Evolutionary conservation across 2,888 invertebrate genomes (phyloP).

Genomic region (Keiferia lycopersicella): DNA sequence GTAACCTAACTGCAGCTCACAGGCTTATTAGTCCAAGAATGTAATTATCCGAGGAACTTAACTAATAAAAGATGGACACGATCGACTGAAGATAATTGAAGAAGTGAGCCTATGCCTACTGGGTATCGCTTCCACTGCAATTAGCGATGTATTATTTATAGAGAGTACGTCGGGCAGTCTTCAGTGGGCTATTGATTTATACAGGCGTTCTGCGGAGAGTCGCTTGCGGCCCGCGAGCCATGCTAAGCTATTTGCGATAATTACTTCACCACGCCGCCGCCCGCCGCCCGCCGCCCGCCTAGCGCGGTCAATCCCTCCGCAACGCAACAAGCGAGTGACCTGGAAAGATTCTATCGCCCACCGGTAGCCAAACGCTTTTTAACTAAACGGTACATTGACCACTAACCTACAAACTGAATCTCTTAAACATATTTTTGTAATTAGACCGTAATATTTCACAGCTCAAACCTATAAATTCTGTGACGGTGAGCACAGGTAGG

Average conservation of each 20-base stretch:
- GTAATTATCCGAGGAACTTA: conserved; percentile 1
- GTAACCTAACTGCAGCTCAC: background rate
- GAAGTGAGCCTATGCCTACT: conserved; percentile 56
- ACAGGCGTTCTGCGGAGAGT: conserved; percentile 49
- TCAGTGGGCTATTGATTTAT: conserved; percentile 66
- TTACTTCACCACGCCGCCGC: conserved; percentile 49
- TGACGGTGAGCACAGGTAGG: conserved; percentile 4
- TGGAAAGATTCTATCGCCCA: conserved; percentile 33
- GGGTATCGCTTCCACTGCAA: conserved; percentile 58
- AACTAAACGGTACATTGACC: conserved; percentile 20
- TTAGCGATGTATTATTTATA: conserved; percentile 62
- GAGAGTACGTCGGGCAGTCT: conserved; percentile 45
- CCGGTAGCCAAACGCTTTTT: conserved; percentile 29
- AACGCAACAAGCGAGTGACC: conserved; percentile 37
- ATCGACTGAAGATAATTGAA: conserved; percentile 48
- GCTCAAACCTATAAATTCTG: background rate
- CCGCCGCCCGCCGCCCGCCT: conserved; percentile 36
- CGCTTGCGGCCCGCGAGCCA: conserved; percentile 45
- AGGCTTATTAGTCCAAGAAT: conserved; percentile 8
- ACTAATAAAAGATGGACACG: conserved; percentile 26
- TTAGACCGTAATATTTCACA: background rate
- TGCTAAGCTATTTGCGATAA: conserved; percentile 65
- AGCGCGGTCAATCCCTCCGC: conserved; percentile 47
- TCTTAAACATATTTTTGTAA: conserved; percentile 4
- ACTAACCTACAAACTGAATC: conserved; percentile 16